Evolutionary conservation across 1,140 invertebrate species (phyloP).

Genomic region (Anastrepha obliqua): DNA sequence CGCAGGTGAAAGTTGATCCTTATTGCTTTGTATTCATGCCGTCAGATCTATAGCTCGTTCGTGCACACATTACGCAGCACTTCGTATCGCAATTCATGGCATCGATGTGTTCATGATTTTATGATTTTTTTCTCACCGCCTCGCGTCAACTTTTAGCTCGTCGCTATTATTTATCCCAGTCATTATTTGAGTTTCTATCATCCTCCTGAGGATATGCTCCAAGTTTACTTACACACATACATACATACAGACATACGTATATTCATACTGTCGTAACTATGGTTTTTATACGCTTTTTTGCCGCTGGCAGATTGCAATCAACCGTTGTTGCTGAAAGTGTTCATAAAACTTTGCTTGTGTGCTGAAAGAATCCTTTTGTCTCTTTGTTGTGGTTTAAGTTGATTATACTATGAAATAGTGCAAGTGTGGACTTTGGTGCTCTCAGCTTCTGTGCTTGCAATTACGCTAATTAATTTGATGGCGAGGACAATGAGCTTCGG

Average conservation of each 20-base stretch:
- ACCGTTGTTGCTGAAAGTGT: not conserved
- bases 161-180: conserved; percentile 15
- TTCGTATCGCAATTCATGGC: not conserved
- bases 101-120: conserved; percentile 40
- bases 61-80: too few species aligned
- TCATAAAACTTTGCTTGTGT: not conserved
- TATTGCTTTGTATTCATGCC: conserved; percentile 15
- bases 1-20: conserved; percentile 38
- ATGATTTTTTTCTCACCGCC: not conserved
- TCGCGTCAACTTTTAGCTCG: conserved; percentile 8
- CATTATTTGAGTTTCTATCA: conserved; percentile 42
- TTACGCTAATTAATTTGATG: conserved; percentile 49
- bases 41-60: not conserved
- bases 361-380: conserved; percentile 19
- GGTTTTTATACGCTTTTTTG: not conserved
- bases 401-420: conserved; percentile 36
- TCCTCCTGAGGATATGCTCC: not conserved
- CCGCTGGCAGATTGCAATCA: conserved; percentile 6
- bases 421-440: conserved; percentile 39
- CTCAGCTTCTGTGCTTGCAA: conserved; percentile 24
- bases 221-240: not conserved
- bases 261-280: not conserved
- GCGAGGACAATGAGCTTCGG: conserved; percentile 18
- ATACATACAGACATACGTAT: not conserved
- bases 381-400: conserved; percentile 42